phyloP scores from a whole-genome alignment of 2,888 invertebrate genomes.

The Cerceris rybyensis region DNA sequence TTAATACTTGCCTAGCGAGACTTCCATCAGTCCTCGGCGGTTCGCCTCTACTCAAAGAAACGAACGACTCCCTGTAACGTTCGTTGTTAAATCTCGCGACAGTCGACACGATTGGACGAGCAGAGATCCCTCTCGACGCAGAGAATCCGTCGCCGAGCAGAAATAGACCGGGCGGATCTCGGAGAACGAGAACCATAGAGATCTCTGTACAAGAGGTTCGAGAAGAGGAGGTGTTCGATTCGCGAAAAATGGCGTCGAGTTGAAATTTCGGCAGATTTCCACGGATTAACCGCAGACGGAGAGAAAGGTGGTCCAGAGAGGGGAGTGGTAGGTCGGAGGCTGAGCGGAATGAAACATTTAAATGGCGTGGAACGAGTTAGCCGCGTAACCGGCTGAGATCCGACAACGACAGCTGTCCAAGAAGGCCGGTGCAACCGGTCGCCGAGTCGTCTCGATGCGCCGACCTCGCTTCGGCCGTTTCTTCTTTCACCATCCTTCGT shows the following conservation, averaged over 20 bases:
- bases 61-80: constrained; percentile 39
- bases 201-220: too few species aligned
- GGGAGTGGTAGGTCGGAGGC: constrained; percentile 27
- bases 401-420: constrained; percentile 60
- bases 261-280: constrained; percentile 4
- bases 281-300: constrained; percentile 12
- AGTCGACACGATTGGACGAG: constrained; percentile 34
- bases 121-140: constrained; percentile 25
- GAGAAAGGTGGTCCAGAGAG: not conserved
- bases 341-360: constrained; percentile 54
- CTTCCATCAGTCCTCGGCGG: constrained; percentile 17
- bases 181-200: too few species aligned
- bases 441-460: not conserved
- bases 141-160: constrained; percentile 43
- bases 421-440: constrained; percentile 54
- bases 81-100: constrained; percentile 50
- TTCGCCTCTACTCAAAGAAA: constrained; percentile 40
- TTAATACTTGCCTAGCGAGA: too few species aligned
- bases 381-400: constrained; percentile 56
- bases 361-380: constrained; percentile 45
- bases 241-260: not conserved
- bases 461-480: not conserved
- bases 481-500: not conserved
- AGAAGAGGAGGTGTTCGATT: too few species aligned
- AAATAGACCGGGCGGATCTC: constrained; percentile 41